Evolutionary conservation across 2,888 invertebrate species (phyloP).

Genomic region (Polydrusus tereticollis): DNA sequence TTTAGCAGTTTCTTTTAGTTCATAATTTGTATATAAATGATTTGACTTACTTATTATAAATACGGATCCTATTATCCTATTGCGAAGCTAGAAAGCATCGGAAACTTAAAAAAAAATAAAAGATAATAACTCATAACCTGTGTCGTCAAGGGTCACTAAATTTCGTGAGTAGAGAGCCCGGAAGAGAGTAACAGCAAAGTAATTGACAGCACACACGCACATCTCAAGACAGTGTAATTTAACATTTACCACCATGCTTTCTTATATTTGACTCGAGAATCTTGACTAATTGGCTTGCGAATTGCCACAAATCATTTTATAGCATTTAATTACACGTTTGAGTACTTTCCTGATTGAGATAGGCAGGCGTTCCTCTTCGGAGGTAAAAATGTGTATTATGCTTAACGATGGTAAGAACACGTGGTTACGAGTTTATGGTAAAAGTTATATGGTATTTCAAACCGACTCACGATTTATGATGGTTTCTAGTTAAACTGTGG

Average conservation of each 20-base stretch:
- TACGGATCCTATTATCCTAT: no score
- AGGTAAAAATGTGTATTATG: conserved; percentile 29
- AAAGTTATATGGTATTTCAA: background rate
- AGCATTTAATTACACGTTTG: conserved; percentile 46
- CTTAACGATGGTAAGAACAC: conserved; percentile 20
- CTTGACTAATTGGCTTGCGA: conserved; percentile 45
- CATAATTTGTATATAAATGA: no score
- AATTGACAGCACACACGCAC: no score
- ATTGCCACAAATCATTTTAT: conserved; percentile 49
- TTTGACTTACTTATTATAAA: no score
- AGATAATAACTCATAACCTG: no score
- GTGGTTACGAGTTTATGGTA: conserved; percentile 19
- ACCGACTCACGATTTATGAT: conserved; percentile 12
- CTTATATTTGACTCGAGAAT: background rate
- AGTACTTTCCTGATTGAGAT: conserved; percentile 42
- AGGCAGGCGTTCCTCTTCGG: conserved; percentile 35
- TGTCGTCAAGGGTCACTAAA: no score
- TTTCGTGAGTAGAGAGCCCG: no score
- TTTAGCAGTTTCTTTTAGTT: no score
- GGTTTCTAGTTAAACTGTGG: background rate
- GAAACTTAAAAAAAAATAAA: no score
- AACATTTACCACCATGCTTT: conserved; percentile 15
- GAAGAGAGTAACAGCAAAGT: no score
- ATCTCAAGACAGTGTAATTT: no score
- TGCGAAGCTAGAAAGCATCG: no score